phyloP scores from a whole-genome alignment of 1,140 invertebrate genomes.

The Hylaeus anthracinus region DNA sequence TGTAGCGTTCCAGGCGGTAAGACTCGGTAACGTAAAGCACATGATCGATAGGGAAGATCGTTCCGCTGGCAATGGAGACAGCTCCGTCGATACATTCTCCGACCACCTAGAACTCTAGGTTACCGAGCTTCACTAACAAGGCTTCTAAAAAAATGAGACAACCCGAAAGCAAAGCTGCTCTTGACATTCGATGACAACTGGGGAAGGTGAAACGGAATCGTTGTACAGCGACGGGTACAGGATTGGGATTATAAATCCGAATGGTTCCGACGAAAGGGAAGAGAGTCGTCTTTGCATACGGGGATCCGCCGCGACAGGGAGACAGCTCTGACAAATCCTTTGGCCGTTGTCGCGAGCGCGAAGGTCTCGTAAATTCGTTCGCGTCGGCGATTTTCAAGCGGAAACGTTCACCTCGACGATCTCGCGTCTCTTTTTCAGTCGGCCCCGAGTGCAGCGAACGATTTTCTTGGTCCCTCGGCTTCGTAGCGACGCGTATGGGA shows the following conservation, averaged over 20 bases:
- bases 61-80: too few relatives aligned
- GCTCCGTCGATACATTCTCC: too few relatives aligned
- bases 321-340: not conserved
- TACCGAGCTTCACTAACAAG: too few relatives aligned
- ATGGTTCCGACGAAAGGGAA: not conserved
- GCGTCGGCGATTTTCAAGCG: slow-evolving; percentile 10
- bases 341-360: not conserved
- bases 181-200: too few relatives aligned
- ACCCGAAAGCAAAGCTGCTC: too few relatives aligned
- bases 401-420: not conserved
- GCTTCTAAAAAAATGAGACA: too few relatives aligned
- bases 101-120: too few relatives aligned
- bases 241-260: not conserved
- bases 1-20: too few relatives aligned
- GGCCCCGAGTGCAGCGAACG: not conserved
- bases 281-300: not conserved
- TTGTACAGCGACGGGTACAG: not conserved
- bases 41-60: too few relatives aligned
- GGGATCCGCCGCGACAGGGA: not conserved
- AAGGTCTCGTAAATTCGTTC: slow-evolving; percentile 3
- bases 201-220: not conserved
- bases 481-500: slow-evolving; percentile 27
- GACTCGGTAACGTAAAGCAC: too few relatives aligned
- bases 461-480: slow-evolving; percentile 32
- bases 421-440: slow-evolving; percentile 3